Evolutionary conservation across 2,113 vertebrate genomes (phyloP).

Genomic region (Isichthys henryi): DNA sequence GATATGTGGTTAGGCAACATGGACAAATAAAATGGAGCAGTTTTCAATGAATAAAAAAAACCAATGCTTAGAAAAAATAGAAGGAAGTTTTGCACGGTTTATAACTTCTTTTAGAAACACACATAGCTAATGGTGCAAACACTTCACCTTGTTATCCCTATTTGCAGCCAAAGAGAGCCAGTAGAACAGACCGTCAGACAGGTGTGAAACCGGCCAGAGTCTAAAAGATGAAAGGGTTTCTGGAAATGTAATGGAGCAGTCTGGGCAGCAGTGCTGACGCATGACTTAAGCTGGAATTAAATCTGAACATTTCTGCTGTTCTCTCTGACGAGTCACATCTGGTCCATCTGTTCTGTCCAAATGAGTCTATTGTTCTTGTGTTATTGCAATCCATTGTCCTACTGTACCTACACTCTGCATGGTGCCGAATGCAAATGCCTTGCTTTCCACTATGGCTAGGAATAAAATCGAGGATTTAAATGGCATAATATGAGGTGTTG

Average conservation of each 20-base stretch:
- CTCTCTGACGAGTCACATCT: neutral
- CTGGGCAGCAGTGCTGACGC: neutral
- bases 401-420: neutral
- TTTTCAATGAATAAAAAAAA: slow-evolving; percentile 5
- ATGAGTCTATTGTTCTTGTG: neutral
- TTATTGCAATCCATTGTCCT: neutral
- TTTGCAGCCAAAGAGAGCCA: slow-evolving; percentile 32
- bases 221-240: neutral
- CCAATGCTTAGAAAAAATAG: slow-evolving; percentile 32
- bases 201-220: neutral
- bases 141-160: slow-evolving; percentile 30
- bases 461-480: neutral
- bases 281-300: neutral
- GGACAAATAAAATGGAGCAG: neutral
- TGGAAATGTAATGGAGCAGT: neutral
- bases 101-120: slow-evolving; percentile 36
- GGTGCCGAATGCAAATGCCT: neutral
- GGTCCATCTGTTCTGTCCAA: neutral
- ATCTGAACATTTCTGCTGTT: slow-evolving; percentile 4
- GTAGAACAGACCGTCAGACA: neutral
- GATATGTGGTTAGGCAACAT: neutral
- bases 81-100: slow-evolving; percentile 31
- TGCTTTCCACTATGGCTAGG: neutral
- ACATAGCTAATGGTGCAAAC: slow-evolving; percentile 41
- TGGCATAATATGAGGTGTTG: neutral